Evolutionary conservation across 2,888 invertebrate genomes (phyloP).

Genomic region (Eilema griseolum): DNA sequence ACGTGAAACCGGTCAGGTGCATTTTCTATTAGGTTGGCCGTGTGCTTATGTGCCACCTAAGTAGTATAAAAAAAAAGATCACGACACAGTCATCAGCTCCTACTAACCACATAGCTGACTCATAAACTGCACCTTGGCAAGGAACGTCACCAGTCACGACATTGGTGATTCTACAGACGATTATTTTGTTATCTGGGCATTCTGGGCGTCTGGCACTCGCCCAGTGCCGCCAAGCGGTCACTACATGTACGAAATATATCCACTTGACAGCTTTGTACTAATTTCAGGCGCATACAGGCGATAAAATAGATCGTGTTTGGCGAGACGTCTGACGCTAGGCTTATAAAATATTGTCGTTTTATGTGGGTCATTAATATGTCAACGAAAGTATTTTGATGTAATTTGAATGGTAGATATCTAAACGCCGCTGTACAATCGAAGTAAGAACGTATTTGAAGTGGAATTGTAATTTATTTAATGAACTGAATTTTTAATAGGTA

Average conservation of each 20-base stretch:
- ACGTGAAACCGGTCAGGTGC: too few relatives aligned
- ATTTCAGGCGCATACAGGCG: slow-evolving; percentile 38
- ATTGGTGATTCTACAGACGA: slow-evolving; percentile 48
- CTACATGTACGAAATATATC: slow-evolving; percentile 51
- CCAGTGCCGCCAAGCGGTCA: slow-evolving; percentile 67
- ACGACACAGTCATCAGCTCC: slow-evolving; percentile 35
- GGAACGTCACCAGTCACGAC: slow-evolving; percentile 13
- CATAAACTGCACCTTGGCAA: slow-evolving; percentile 36
- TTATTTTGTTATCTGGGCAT: slow-evolving; percentile 67
- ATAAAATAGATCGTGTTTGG: slow-evolving; percentile 42
- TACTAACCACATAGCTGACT: slow-evolving; percentile 42
- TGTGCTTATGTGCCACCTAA: too few relatives aligned
- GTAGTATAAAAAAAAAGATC: slow-evolving; percentile 30
- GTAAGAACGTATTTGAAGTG: not conserved
- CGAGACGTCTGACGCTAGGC: slow-evolving; percentile 22
- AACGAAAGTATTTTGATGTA: slow-evolving; percentile 4
- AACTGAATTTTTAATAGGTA: not conserved
- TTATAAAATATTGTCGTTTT: slow-evolving; percentile 29
- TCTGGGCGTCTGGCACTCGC: slow-evolving; percentile 71
- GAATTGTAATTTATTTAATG: slow-evolving; percentile 1
- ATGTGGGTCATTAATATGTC: slow-evolving; percentile 20
- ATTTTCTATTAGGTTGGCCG: too few relatives aligned
- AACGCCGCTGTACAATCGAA: not conserved
- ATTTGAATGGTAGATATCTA: slow-evolving; percentile 4
- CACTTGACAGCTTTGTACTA: slow-evolving; percentile 47